Evolutionary conservation across 2,797 vertebrate genomes (phyloP).

Genomic region (Galaxias olidus): DNA sequence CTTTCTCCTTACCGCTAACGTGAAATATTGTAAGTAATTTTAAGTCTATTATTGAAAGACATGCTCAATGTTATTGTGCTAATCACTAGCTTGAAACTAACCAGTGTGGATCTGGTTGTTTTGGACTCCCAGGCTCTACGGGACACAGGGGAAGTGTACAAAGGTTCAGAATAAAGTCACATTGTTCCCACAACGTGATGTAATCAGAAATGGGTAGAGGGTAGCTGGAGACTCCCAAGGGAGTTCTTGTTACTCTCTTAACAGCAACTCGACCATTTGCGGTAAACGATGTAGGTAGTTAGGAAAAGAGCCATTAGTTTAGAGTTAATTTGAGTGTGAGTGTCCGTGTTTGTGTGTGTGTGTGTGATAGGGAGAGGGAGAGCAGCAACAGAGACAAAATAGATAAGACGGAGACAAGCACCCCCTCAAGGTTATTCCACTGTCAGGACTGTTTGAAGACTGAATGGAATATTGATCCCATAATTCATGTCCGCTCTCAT

Average conservation of each 20-base stretch:
- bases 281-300: no score
- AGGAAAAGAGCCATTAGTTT: background rate
- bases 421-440: background rate
- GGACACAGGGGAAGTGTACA: slow-evolving; percentile 62
- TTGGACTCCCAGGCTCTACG: slow-evolving; percentile 52
- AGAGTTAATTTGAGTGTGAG: background rate
- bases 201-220: slow-evolving; percentile 45
- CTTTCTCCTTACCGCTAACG: slow-evolving; percentile 16
- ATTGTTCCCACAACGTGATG: slow-evolving; percentile 72
- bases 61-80: no score
- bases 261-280: no score
- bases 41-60: background rate
- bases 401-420: background rate
- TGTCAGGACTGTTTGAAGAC: slow-evolving; percentile 15
- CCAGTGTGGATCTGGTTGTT: slow-evolving; percentile 34
- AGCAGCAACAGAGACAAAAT: background rate
- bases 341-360: background rate
- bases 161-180: slow-evolving; percentile 67
- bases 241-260: slow-evolving; percentile 21
- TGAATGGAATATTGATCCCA: slow-evolving; percentile 28
- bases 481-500: slow-evolving; percentile 13
- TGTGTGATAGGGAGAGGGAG: background rate
- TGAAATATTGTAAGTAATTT: background rate
- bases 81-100: no score
- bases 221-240: slow-evolving; percentile 45